Percentiles rank a stretch among this genome's conserved stretches.
Evolutionary conservation across 2,113 vertebrate species (phyloP).

Genomic region (Percopsis transmontana): DNA sequence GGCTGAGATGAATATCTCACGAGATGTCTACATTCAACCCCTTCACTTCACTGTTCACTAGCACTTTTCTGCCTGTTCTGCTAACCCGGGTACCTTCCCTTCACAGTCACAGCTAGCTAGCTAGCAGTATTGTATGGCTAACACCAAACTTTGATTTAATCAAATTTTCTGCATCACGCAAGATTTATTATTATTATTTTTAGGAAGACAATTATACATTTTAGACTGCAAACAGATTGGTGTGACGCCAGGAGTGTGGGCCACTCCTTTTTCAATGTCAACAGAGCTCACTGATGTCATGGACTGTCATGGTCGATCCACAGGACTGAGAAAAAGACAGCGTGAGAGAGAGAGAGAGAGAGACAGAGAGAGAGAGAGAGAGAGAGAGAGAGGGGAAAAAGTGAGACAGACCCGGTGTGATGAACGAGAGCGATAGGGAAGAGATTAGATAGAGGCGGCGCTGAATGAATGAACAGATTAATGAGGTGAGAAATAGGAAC

Average conservation of each 20-base stretch:
- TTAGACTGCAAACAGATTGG: background rate
- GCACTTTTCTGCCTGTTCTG: no score
- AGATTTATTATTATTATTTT: no score
- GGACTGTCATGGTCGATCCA: slow-evolving; percentile 9
- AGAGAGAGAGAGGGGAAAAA: slow-evolving; percentile 2
- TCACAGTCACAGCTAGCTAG: no score
- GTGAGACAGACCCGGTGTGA: slow-evolving; percentile 36
- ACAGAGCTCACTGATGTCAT: slow-evolving; percentile 15
- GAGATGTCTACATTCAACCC: no score
- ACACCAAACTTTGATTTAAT: background rate
- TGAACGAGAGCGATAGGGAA: slow-evolving; percentile 58
- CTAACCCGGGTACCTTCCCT: no score
- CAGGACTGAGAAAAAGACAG: background rate
- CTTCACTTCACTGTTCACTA: no score
- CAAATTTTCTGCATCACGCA: no score
- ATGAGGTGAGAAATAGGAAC: slow-evolving; percentile 62
- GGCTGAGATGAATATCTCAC: no score
- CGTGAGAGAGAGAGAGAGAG: background rate
- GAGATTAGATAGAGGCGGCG: slow-evolving; percentile 55
- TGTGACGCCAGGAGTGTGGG: background rate
- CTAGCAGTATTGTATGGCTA: background rate
- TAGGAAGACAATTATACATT: no score
- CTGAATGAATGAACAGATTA: slow-evolving; percentile 67
- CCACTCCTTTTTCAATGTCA: slow-evolving; percentile 15
- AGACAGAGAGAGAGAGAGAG: background rate